Evolutionary conservation across 1,140 invertebrate species (phyloP), one percentile per base, ranked within the genome.

Genomic region (Leguminivora glycinivorella): DNA sequence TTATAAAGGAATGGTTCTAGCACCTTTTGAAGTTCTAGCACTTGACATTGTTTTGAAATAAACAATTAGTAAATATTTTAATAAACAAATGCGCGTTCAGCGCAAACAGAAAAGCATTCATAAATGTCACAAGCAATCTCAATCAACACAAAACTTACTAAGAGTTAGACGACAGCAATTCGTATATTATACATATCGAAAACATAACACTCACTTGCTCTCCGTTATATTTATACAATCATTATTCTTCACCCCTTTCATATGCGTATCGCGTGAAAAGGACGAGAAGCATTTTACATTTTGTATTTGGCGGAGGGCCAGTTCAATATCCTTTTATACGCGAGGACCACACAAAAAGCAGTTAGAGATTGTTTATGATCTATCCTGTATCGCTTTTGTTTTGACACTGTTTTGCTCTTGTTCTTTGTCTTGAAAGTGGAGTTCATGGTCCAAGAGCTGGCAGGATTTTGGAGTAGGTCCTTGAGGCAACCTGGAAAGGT

Each of bases 321-420:
- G 58, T 29, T 29, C 25, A 29, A 26, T 17, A 63, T 63, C 58
- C 58, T 63, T 63, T 63, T 63, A 31, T 63, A 31, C 25, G 58
- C 29, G n/a, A 29, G 24, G 58, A 29, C 58, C 26, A 31, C 58
- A 31, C 58, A 63, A 63, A 63, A 63, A 31, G 58, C 17, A 58
- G 56, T 63, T 17, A 63, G 25, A 6, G 58, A 17, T 63, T 63
- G 58, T 63, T 63, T 63, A 63, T 63, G 58, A 63, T 63, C 26
- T 19, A 26, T 63, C 25, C 25, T 63, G 25, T 31, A 31, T 63
- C n/a, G 26, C 58, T 63, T 26, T 60, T 60, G 24, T 24, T 56
- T 56, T 7, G 12, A 24, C 25, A 56, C 26, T 31, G 26, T 63
- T 26, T 31, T 31, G 58, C 26, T 34, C 26, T 63, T n/a, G 47